Percentiles rank a stretch among this genome's conserved stretches.
These are phyloP conservation scores for Tachysurus vachellii DNA, from an alignment of 2,113 vertebrate species.

Conservation along the genomic window DNA sequence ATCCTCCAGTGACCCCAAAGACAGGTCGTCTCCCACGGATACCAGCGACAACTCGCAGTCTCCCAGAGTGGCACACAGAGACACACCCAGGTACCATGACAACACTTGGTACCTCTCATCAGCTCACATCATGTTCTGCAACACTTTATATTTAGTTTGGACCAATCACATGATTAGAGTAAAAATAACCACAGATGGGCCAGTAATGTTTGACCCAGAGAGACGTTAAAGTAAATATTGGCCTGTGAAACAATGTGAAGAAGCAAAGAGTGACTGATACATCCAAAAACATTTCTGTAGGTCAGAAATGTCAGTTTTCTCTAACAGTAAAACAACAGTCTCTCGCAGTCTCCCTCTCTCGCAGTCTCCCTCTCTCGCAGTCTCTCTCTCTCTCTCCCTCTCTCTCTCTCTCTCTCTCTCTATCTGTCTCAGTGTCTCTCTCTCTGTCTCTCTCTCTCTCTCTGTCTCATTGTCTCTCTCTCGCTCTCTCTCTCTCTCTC, in stretches of 20 bases:
- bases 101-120: not conserved
- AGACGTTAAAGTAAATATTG: not conserved
- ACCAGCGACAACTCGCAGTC: constrained; percentile 71
- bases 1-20: constrained; percentile 65
- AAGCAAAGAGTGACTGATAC: not conserved
- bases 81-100: constrained; percentile 71
- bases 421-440: not conserved
- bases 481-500: not conserved
- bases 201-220: not conserved
- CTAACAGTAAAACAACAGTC: not conserved
- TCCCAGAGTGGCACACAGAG: constrained; percentile 74
- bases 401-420: not conserved
- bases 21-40: constrained; percentile 65
- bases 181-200: not conserved
- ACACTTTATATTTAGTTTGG: not conserved
- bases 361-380: not conserved
- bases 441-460: not conserved
- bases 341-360: not conserved
- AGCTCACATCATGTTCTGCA: not conserved
- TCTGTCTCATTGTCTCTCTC: not conserved
- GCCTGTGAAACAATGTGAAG: not conserved
- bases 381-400: not conserved
- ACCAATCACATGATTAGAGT: not conserved
- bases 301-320: not conserved
- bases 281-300: not conserved